Evolutionary conservation across 2,888 invertebrate genomes (phyloP).

Genomic region (Neria commutata): DNA sequence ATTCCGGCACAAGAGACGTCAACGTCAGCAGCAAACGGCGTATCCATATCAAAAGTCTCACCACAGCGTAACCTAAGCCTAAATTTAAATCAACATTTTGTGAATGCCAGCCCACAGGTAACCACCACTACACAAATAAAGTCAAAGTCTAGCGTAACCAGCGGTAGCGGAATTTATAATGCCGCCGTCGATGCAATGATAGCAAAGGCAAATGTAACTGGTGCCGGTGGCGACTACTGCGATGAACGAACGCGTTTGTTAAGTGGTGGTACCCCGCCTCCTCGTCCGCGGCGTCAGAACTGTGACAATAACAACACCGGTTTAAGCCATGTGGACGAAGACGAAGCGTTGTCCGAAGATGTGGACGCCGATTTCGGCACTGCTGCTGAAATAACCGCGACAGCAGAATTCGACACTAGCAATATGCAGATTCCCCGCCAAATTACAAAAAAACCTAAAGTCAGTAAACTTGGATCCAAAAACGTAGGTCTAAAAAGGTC

Average conservation of each 20-base stretch:
- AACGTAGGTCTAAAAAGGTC: slow-evolving; percentile 59
- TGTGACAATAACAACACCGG: slow-evolving; percentile 25
- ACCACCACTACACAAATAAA: slow-evolving; percentile 14
- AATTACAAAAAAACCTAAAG: slow-evolving; percentile 52
- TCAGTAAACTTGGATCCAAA: slow-evolving; percentile 58
- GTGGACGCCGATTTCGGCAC: slow-evolving; percentile 42
- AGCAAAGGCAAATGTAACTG: slow-evolving; percentile 8
- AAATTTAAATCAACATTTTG: slow-evolving; percentile 20
- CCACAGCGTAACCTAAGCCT: slow-evolving; percentile 27
- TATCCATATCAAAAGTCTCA: slow-evolving; percentile 10
- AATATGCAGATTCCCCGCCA: slow-evolving; percentile 49
- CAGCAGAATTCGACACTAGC: slow-evolving; percentile 49
- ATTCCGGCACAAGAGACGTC: slow-evolving; percentile 34
- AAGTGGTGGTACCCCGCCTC: slow-evolving; percentile 35
- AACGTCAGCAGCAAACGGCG: slow-evolving; percentile 26
- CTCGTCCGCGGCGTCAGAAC: slow-evolving; percentile 24
- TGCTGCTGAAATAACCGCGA: slow-evolving; percentile 34
- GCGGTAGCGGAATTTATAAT: background rate
- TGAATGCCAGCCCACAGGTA: background rate
- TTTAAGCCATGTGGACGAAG: slow-evolving; percentile 13
- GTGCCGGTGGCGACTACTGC: slow-evolving; percentile 31
- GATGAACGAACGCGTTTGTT: slow-evolving; percentile 55
- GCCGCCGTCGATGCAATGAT: background rate
- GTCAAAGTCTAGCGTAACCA: background rate
- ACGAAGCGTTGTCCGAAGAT: slow-evolving; percentile 30